These are phyloP conservation scores for Agrotis ipsilon DNA, from an alignment of 2,888 invertebrate species.

Conservation along the genomic window DNA sequence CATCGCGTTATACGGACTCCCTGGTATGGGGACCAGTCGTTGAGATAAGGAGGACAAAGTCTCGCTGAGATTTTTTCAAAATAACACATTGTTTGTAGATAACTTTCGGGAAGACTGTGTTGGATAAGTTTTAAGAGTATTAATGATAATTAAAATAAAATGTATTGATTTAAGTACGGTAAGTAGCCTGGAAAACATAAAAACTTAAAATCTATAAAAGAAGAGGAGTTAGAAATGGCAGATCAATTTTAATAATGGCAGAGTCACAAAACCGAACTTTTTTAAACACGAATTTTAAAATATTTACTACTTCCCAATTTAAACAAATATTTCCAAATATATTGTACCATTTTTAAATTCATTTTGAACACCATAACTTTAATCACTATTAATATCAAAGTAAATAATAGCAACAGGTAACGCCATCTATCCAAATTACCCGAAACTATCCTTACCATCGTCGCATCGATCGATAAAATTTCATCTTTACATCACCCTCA, in stretches of 20 bases:
- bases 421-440: conserved; percentile 48
- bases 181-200: not conserved
- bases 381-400: not conserved
- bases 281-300: not conserved
- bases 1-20: conserved; percentile 84
- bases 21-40: conserved; percentile 73
- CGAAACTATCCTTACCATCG: conserved; percentile 32
- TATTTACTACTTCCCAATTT: too few relatives aligned
- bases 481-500: not conserved
- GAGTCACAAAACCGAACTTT: not conserved
- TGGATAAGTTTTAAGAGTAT: too few relatives aligned
- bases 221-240: not conserved
- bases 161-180: not conserved
- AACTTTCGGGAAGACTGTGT: not conserved
- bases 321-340: not conserved
- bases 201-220: not conserved
- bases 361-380: not conserved
- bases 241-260: not conserved
- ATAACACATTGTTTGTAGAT: not conserved
- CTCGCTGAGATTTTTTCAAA: not conserved
- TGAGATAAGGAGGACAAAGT: not conserved
- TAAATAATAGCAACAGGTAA: conserved; percentile 14
- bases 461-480: not conserved
- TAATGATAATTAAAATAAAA: not conserved
- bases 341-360: not conserved